Evolutionary conservation across 2,797 vertebrate species (phyloP).

Genomic region (Decapterus maruadsi): DNA sequence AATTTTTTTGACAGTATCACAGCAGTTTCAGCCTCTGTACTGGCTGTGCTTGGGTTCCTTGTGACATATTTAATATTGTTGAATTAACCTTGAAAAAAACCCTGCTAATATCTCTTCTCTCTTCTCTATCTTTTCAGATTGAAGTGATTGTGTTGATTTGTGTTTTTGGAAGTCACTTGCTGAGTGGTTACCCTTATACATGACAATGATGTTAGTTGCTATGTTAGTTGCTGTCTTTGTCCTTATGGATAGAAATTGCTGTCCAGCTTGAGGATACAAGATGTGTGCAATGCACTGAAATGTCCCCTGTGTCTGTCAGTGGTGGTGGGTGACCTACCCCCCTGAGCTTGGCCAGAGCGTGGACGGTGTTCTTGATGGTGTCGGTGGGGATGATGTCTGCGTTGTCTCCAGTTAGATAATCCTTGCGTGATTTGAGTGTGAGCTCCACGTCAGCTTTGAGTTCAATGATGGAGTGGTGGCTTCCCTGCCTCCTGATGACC

Average conservation of each 20-base stretch:
- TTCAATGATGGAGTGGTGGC: slow-evolving; percentile 89
- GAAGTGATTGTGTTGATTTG: not conserved
- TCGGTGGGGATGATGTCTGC: slow-evolving; percentile 95
- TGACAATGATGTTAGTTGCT: not conserved
- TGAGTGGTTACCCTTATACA: not conserved
- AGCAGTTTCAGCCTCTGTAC: too few relatives aligned
- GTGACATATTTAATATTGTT: not conserved
- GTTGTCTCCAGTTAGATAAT: slow-evolving; percentile 93
- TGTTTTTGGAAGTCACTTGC: not conserved
- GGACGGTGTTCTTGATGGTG: slow-evolving; percentile 96
- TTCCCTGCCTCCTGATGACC: slow-evolving; percentile 86
- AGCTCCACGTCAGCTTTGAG: slow-evolving; percentile 91
- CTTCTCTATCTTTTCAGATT: not conserved
- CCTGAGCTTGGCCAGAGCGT: slow-evolving; percentile 92
- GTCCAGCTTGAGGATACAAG: not conserved
- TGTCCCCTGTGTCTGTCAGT: not conserved
- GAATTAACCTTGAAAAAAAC: too few relatives aligned
- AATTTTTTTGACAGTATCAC: too few relatives aligned
- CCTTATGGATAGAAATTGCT: not conserved
- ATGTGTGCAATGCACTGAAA: not conserved
- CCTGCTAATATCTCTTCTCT: not conserved
- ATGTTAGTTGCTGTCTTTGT: too few relatives aligned
- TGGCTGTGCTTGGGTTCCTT: too few relatives aligned
- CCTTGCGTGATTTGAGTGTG: slow-evolving; percentile 89
- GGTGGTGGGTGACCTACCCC: slow-evolving; percentile 86